phyloP scores from a whole-genome alignment of 2,888 invertebrate genomes.

The Pandemis heparana region DNA sequence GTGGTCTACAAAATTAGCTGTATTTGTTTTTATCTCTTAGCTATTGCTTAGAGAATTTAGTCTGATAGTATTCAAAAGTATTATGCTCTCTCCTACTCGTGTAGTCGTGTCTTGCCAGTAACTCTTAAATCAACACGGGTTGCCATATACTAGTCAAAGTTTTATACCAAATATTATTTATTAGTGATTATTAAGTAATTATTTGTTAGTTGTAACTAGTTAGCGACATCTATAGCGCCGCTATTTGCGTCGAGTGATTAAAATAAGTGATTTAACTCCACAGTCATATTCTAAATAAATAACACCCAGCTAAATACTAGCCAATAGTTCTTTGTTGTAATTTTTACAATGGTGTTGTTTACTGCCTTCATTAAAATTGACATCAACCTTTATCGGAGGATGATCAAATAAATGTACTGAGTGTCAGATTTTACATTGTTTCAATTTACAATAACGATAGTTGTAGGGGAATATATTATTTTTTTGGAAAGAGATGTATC shows the following conservation, averaged over 20 bases:
- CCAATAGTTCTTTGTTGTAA: not conserved
- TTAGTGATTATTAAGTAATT: constrained; percentile 21
- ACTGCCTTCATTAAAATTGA: not conserved
- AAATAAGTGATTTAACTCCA: not conserved
- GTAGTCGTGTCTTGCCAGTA: constrained; percentile 24
- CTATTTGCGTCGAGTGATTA: not conserved
- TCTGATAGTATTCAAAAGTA: constrained; percentile 41
- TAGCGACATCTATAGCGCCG: not conserved
- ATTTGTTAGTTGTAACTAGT: constrained; percentile 15
- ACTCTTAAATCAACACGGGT: constrained; percentile 30
- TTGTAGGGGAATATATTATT: too few species aligned
- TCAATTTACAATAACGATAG: too few species aligned
- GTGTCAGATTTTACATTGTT: too few species aligned
- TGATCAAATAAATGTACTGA: not conserved
- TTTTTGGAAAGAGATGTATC: too few species aligned
- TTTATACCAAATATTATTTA: constrained; percentile 65
- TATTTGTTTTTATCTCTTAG: constrained; percentile 30
- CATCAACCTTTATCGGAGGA: not conserved
- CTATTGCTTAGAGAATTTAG: constrained; percentile 41
- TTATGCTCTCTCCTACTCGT: constrained; percentile 16
- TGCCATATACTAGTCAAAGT: constrained; percentile 64
- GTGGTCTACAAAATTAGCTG: constrained; percentile 6
- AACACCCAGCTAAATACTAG: not conserved
- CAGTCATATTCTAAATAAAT: not conserved
- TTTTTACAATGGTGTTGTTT: not conserved